Evolutionary conservation across 2,888 invertebrate species (phyloP).

Genomic region (Cryptus viduatorius): DNA sequence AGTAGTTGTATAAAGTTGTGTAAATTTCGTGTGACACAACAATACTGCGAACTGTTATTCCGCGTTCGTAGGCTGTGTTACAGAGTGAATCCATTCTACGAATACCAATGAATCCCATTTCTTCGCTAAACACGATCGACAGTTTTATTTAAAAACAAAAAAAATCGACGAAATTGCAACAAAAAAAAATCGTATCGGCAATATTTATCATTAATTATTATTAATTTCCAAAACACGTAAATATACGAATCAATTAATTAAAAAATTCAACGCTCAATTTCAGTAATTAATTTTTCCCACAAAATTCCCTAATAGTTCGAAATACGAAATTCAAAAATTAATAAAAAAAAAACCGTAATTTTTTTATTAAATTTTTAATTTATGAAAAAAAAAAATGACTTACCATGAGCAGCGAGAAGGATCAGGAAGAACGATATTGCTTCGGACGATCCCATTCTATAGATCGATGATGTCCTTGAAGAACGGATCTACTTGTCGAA

Average conservation of each 20-base stretch:
- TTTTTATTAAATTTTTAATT: not conserved
- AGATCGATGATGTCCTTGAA: constrained; percentile 70
- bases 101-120: constrained; percentile 50
- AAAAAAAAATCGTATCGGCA: not conserved
- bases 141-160: constrained; percentile 28
- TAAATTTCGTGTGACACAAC: constrained; percentile 39
- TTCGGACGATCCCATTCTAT: constrained; percentile 79
- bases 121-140: constrained; percentile 3
- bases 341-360: constrained; percentile 5
- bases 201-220: not conserved
- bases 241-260: constrained; percentile 22
- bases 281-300: not conserved
- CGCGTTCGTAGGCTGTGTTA: constrained; percentile 44
- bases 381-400: constrained; percentile 71
- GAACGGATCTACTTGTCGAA: constrained; percentile 30
- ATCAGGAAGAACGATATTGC: constrained; percentile 78
- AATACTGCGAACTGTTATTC: constrained; percentile 30
- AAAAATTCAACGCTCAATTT: not conserved
- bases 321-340: no score
- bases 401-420: constrained; percentile 80
- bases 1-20: not conserved
- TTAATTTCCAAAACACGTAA: not conserved
- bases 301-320: not conserved
- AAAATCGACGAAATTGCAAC: not conserved
- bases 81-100: constrained; percentile 17